phyloP scores from a whole-genome alignment of 2,113 vertebrate genomes.

The Brachypodius melanocephalos region DNA sequence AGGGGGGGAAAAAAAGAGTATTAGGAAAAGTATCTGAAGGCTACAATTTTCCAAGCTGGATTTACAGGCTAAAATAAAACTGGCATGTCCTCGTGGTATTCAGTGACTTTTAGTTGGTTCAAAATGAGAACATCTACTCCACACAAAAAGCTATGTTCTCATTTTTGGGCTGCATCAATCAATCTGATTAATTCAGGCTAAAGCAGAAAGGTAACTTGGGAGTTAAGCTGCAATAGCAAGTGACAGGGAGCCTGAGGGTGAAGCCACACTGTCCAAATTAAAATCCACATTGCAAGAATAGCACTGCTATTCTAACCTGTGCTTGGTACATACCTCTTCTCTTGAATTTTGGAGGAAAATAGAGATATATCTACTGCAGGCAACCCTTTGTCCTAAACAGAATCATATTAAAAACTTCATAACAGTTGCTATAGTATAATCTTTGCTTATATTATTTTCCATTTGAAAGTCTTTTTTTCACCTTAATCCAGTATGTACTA shows the following conservation, averaged over 20 bases:
- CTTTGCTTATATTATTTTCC: background rate
- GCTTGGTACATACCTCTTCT: background rate
- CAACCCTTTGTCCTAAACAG: background rate
- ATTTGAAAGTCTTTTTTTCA: background rate
- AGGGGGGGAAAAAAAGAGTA: background rate
- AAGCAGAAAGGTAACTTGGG: background rate
- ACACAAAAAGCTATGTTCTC: background rate
- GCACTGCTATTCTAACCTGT: background rate
- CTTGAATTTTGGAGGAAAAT: background rate
- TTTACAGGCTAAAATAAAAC: background rate
- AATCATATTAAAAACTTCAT: background rate
- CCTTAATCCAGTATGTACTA: background rate
- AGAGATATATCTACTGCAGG: background rate
- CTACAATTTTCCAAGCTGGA: background rate
- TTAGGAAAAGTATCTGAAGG: background rate
- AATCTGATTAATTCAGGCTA: background rate
- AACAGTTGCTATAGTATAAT: background rate
- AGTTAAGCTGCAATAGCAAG: background rate
- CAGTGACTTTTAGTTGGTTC: background rate
- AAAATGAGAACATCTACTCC: background rate
- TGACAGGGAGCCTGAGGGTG: background rate
- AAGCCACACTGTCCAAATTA: background rate
- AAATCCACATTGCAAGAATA: slow-evolving; percentile 6
- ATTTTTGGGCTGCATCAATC: background rate
- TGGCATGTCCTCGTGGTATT: background rate